Evolutionary conservation across 1,140 invertebrate genomes (phyloP).

Genomic region (Meteorus sp.): DNA sequence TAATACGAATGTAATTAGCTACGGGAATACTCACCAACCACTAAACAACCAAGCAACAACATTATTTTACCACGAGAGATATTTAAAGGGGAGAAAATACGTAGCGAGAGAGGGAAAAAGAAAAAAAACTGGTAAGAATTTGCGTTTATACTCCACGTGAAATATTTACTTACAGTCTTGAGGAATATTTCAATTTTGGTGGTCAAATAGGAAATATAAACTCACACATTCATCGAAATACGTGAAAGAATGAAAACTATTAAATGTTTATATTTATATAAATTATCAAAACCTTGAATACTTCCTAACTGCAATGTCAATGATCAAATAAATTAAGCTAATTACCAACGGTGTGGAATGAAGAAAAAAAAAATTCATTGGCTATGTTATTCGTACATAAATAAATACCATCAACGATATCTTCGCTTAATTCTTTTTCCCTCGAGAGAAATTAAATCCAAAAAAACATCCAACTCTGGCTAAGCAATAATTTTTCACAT

Average conservation of each 20-base stretch:
- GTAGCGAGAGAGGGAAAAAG: too few species aligned
- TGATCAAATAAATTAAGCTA: constrained; percentile 32
- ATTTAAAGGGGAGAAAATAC: background rate
- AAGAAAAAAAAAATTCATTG: constrained; percentile 6
- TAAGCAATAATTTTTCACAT: background rate
- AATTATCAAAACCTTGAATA: background rate
- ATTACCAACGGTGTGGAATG: constrained; percentile 27
- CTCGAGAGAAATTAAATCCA: background rate
- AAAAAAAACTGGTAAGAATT: too few species aligned
- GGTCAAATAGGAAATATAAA: too few species aligned
- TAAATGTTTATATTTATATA: background rate
- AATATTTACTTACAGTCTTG: too few species aligned
- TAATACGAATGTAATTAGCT: constrained; percentile 29
- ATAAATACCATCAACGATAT: too few species aligned
- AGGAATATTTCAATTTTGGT: too few species aligned
- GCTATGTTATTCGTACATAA: constrained; percentile 5
- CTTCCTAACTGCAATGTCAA: background rate
- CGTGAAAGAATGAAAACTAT: background rate
- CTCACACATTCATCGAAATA: too few species aligned
- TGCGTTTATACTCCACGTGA: too few species aligned
- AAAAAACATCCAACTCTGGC: background rate
- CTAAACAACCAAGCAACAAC: too few species aligned
- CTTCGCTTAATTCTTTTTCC: background rate
- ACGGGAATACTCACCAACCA: too few species aligned
- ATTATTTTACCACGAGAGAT: too few species aligned